Evolutionary conservation across 2,797 vertebrate species (phyloP).

Genomic region (Xyrichtys novacula): DNA sequence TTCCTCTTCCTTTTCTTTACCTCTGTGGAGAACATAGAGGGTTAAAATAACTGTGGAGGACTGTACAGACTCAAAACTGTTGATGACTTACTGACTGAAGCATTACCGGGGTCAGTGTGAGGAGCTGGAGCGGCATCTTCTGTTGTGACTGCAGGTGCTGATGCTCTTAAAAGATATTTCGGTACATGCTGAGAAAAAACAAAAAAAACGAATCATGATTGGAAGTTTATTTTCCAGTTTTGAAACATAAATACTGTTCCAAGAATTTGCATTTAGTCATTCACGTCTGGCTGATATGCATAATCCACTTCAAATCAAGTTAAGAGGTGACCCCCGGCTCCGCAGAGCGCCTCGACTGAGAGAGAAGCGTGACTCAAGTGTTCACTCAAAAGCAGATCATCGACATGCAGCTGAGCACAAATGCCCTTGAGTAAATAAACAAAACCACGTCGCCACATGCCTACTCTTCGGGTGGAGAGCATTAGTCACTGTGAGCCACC

Average conservation of each 20-base stretch:
- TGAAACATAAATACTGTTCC: too few species aligned
- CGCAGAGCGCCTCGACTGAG: neutral
- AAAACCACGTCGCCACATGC: neutral
- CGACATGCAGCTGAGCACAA: too few species aligned
- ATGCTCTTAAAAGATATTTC: conserved; percentile 59
- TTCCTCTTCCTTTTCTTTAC: conserved; percentile 42
- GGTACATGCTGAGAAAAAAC: conserved; percentile 65
- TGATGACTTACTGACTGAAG: conserved; percentile 41
- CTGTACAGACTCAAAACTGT: neutral
- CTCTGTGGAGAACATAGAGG: conserved; percentile 30
- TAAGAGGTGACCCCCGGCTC: neutral
- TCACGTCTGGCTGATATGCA: neutral
- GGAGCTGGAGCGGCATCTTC: neutral
- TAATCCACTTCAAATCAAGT: neutral
- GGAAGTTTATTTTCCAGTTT: too few species aligned
- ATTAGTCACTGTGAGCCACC: neutral
- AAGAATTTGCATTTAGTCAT: neutral
- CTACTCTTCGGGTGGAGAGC: neutral
- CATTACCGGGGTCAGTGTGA: neutral
- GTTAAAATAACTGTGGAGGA: neutral
- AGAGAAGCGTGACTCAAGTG: neutral
- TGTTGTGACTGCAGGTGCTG: conserved; percentile 12
- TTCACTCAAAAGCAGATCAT: neutral
- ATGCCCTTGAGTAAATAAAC: conserved; percentile 1
- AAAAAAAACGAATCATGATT: neutral